These are phyloP conservation scores for Dicaeum eximium DNA, from an alignment of 2,113 vertebrate genomes.

Conservation along the genomic window DNA sequence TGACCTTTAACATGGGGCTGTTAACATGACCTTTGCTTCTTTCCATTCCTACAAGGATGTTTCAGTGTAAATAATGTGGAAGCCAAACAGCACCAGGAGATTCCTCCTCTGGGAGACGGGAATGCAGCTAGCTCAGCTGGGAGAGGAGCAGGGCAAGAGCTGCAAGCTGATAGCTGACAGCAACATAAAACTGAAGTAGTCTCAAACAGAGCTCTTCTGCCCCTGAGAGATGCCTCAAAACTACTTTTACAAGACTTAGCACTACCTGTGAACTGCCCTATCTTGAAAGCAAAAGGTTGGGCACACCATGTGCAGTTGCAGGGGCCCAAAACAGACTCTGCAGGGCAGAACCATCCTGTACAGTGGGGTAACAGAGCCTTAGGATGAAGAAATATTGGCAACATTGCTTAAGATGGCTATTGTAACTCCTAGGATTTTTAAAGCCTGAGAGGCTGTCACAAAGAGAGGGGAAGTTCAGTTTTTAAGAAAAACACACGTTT, in stretches of 20 bases:
- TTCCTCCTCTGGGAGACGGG: neutral
- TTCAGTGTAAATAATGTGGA: conserved; percentile 41
- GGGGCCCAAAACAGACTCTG: neutral
- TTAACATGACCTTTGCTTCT: conserved; percentile 48
- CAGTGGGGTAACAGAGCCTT: neutral
- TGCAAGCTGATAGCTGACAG: neutral
- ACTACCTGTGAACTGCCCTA: neutral
- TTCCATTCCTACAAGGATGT: conserved; percentile 45
- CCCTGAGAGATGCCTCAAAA: neutral
- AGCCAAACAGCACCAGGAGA: conserved; percentile 17
- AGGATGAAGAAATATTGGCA: neutral
- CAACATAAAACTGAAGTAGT: neutral
- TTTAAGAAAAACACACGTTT: neutral
- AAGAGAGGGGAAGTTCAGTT: neutral
- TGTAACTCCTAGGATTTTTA: neutral
- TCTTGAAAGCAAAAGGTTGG: neutral
- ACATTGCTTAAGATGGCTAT: neutral
- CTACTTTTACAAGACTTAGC: neutral
- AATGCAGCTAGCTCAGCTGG: neutral
- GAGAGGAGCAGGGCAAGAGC: neutral
- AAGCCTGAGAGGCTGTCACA: neutral
- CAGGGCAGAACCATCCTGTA: neutral
- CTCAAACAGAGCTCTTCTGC: neutral
- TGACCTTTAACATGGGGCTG: conserved; percentile 41
- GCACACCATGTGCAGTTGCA: neutral